phyloP scores from a whole-genome alignment of 2,797 vertebrate species.

The Acrossocheilus fasciatus region DNA sequence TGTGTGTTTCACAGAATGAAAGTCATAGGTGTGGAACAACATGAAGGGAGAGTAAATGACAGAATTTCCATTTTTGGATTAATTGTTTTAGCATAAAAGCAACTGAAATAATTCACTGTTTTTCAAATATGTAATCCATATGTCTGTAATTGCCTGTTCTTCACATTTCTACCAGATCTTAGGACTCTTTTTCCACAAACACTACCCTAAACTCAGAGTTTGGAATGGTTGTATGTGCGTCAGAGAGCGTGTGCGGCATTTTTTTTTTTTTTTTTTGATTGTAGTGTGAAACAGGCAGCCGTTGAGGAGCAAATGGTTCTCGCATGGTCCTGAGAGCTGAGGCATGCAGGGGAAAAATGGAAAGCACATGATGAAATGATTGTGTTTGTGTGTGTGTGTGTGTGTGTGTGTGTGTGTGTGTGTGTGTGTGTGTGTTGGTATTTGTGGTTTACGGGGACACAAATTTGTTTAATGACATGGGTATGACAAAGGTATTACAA shows the following conservation, averaged over 20 bases:
- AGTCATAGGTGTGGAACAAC: not conserved
- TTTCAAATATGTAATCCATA: not conserved
- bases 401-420: constrained; percentile 37
- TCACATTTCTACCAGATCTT: not conserved
- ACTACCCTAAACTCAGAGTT: constrained; percentile 4
- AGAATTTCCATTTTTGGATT: not conserved
- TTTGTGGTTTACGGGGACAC: too few relatives aligned
- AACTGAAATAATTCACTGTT: not conserved
- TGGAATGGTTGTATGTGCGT: constrained; percentile 17
- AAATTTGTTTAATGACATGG: too few relatives aligned
- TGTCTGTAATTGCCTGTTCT: constrained; percentile 10
- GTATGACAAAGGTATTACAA: too few relatives aligned
- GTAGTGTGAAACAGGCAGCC: constrained; percentile 48
- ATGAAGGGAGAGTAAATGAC: not conserved
- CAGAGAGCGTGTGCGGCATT: constrained; percentile 27
- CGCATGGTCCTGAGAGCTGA: constrained; percentile 51
- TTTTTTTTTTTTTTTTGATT: constrained; percentile 32
- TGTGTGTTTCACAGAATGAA: not conserved
- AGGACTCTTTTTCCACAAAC: not conserved
- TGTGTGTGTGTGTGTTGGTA: constrained; percentile 8
- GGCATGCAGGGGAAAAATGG: constrained; percentile 45
- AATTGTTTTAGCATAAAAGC: not conserved
- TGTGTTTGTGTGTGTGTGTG: constrained; percentile 46
- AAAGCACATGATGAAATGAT: constrained; percentile 54
- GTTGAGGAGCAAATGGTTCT: constrained; percentile 54